Evolutionary conservation across 92 coral and sea anemone species (phyloP).

Genomic region (Epizoanthus rinbou): DNA sequence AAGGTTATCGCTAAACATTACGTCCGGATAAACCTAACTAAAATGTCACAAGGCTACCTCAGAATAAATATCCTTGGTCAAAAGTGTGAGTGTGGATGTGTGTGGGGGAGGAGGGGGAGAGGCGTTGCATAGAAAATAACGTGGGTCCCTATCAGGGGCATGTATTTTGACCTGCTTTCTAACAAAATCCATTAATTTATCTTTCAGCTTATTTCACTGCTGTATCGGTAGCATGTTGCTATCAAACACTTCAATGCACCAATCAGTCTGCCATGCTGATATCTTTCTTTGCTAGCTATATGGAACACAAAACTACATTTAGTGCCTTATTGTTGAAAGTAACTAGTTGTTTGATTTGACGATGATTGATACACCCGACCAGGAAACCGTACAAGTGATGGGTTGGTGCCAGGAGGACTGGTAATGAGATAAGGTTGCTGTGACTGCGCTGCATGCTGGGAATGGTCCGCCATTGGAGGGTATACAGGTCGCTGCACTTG

Average conservation of each 20-base stretch:
- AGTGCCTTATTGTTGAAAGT: conserved; percentile 31
- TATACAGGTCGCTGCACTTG: conserved; percentile 21
- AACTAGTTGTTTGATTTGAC: conserved; percentile 29
- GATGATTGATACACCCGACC: conserved; percentile 30
- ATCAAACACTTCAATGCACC: not conserved
- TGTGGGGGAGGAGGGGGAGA: no score
- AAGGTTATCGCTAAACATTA: no score
- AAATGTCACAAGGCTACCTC: no score
- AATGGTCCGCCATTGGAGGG: not conserved
- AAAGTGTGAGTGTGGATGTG: no score
- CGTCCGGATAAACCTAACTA: no score
- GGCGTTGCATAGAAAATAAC: no score
- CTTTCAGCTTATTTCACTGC: conserved; percentile 12
- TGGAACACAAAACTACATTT: conserved; percentile 16
- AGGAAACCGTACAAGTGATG: conserved; percentile 39
- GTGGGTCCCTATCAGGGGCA: no score
- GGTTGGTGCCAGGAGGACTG: conserved; percentile 43
- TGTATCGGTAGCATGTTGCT: not conserved
- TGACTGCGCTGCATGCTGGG: conserved; percentile 16
- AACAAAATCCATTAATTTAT: conserved; percentile 25
- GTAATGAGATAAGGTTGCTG: conserved; percentile 36
- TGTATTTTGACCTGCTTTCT: no score
- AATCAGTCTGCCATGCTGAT: not conserved
- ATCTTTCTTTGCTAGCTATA: not conserved
- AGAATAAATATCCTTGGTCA: no score